Evolutionary conservation across 2,888 invertebrate species (phyloP).

Genomic region (Torymus texanus): DNA sequence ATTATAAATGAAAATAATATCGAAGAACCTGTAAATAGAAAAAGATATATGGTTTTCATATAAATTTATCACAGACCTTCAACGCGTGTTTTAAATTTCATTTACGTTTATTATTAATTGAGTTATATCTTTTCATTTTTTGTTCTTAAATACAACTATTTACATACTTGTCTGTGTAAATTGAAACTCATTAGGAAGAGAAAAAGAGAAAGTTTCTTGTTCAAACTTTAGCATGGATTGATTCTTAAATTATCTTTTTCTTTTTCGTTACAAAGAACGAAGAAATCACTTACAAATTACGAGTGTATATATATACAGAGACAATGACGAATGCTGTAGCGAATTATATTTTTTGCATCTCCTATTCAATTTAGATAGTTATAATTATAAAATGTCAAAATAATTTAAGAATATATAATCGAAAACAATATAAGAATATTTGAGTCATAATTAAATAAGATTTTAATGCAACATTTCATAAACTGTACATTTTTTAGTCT

Average conservation of each 20-base stretch:
- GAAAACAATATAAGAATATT: background rate
- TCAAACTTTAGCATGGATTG: background rate
- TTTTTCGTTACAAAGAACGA: slow-evolving; percentile 14
- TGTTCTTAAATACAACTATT: slow-evolving; percentile 64
- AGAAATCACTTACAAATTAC: slow-evolving; percentile 28
- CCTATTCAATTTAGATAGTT: slow-evolving; percentile 3
- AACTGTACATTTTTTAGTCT: slow-evolving; percentile 36
- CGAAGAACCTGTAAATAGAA: slow-evolving; percentile 49
- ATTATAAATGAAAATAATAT: slow-evolving; percentile 13
- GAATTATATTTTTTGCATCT: background rate
- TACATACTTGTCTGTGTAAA: slow-evolving; percentile 44
- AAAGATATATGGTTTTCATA: slow-evolving; percentile 67
- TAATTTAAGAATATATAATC: background rate
- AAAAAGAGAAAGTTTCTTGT: background rate
- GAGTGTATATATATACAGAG: slow-evolving; percentile 10
- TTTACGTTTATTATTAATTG: slow-evolving; percentile 55
- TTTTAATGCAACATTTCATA: background rate
- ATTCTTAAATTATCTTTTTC: background rate
- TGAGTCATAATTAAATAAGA: background rate
- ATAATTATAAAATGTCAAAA: background rate
- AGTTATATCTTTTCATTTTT: slow-evolving; percentile 43
- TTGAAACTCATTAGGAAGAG: slow-evolving; percentile 19
- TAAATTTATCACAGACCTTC: slow-evolving; percentile 71
- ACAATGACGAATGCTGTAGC: background rate
- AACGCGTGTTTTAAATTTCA: slow-evolving; percentile 60